These are phyloP conservation scores for Etheostoma spectabile DNA, from an alignment of 2,113 vertebrate species.

Conservation along the genomic window DNA sequence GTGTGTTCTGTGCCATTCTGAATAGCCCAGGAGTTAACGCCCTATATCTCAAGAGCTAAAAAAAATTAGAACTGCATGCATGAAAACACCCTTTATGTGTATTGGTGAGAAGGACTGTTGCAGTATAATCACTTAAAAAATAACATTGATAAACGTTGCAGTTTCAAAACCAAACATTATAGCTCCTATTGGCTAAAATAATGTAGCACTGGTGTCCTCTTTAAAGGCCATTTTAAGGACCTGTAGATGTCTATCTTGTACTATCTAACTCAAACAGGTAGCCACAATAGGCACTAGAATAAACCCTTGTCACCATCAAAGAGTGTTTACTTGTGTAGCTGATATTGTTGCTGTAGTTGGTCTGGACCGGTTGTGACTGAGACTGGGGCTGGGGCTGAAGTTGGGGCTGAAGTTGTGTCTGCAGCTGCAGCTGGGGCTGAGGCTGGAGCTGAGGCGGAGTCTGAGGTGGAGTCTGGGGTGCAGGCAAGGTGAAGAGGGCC, in stretches of 20 bases:
- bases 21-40: too few species aligned
- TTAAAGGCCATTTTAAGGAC: background rate
- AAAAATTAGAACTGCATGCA: background rate
- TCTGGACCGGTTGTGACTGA: constrained; percentile 50
- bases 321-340: constrained; percentile 72
- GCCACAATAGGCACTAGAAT: background rate
- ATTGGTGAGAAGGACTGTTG: background rate
- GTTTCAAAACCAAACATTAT: background rate
- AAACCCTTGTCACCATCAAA: background rate
- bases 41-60: too few species aligned
- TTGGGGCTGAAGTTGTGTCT: constrained; percentile 37
- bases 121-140: background rate
- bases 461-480: constrained; percentile 45
- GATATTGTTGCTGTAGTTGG: constrained; percentile 67
- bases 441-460: constrained; percentile 19
- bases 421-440: constrained; percentile 47
- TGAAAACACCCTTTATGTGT: background rate
- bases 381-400: background rate
- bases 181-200: background rate
- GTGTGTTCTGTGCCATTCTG: background rate
- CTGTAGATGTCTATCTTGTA: background rate
- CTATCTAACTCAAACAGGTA: background rate
- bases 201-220: too few species aligned
- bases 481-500: constrained; percentile 61
- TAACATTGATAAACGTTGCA: background rate